Evolutionary conservation across 2,888 invertebrate species (phyloP), one percentile per base, ranked within the genome.

Genomic region (Parnassius glacialis): DNA sequence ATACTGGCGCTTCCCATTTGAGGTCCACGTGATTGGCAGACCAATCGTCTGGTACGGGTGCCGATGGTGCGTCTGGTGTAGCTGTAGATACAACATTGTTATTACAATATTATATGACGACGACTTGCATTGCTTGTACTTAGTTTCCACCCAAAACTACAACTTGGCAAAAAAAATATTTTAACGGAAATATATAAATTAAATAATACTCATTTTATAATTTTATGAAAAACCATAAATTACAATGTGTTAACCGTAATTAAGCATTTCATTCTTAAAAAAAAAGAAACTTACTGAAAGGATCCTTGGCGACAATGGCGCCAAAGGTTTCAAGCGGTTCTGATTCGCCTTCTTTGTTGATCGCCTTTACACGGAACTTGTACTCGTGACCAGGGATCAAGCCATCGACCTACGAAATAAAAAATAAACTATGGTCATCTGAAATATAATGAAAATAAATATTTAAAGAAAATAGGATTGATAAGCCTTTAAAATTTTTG

Each of bases 281-380:
- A 13, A 13, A 2, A 20, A 2, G 16, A 20, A 43, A 57, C 95
- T 94, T 85, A 96, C 96, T 96, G 92, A 97, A 98, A 50, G 98
- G 98, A 95, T 98, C 98, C 88, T 97, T 98, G 57, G 98, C 98
- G 70, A 97, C 92, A 72, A 98, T 97, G 12, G 97, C 94, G 68
- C 97, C 96, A 80, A 97, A 94, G 68, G 98, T 97, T 82, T 98
- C 98, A 60, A 99, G 90, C n/a, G 99, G 99, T 76, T 99, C 97
- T 10, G 97, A 97, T 84, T 97, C 97, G 51, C 98, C 98, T 80
- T 98, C 98, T 78, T 98, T 98, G 87, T 98, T 98, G 52, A 98
- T 88, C 5, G 98, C 98, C 79, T 96, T 96, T 10, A 98, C 97
- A 58, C 98, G 93, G 94, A 98, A 98, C 91, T 98, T 97, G 83